Percentiles rank a stretch among this genome's conserved stretches.
phyloP scores from a whole-genome alignment of 1,140 invertebrate genomes.

The Aporrectodea caliginosa region DNA sequence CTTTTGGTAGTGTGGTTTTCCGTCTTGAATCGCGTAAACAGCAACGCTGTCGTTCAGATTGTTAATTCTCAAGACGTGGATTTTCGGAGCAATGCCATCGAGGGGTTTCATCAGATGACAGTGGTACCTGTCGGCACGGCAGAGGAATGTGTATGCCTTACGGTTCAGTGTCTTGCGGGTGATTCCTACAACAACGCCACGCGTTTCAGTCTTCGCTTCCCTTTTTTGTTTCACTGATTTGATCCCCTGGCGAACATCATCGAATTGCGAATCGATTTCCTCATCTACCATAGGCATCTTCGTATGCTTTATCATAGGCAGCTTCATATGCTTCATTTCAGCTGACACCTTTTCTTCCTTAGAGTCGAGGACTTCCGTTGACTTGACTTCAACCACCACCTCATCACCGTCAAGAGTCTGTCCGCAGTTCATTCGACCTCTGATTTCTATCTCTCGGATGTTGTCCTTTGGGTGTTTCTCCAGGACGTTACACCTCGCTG shows the following conservation, averaged over 20 bases:
- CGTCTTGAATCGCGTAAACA: slow-evolving; percentile 42
- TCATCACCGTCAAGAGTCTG: slow-evolving; percentile 44
- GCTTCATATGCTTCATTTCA: no score
- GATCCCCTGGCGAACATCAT: no score
- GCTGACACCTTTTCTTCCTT: no score
- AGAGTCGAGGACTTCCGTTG: slow-evolving; percentile 12
- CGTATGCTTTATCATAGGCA: no score
- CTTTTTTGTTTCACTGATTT: no score
- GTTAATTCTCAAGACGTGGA: slow-evolving; percentile 38
- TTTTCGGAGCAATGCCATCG: slow-evolving; percentile 39
- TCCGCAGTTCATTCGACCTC: slow-evolving; percentile 40
- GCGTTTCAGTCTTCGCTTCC: not conserved
- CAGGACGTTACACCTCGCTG: slow-evolving; percentile 12
- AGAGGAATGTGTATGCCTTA: slow-evolving; percentile 43
- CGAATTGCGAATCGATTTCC: no score
- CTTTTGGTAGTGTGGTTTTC: slow-evolving; percentile 37
- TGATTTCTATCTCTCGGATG: slow-evolving; percentile 37
- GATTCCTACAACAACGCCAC: slow-evolving; percentile 46
- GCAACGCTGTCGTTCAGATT: slow-evolving; percentile 35
- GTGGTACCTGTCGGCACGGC: slow-evolving; percentile 40
- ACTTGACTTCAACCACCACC: slow-evolving; percentile 43
- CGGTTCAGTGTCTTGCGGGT: slow-evolving; percentile 39
- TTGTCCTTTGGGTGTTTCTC: not conserved
- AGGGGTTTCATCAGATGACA: slow-evolving; percentile 47
- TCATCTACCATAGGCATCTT: no score